Evolutionary conservation across 2,797 vertebrate genomes (phyloP).

Genomic region (Schizopygopsis pylzovi): DNA sequence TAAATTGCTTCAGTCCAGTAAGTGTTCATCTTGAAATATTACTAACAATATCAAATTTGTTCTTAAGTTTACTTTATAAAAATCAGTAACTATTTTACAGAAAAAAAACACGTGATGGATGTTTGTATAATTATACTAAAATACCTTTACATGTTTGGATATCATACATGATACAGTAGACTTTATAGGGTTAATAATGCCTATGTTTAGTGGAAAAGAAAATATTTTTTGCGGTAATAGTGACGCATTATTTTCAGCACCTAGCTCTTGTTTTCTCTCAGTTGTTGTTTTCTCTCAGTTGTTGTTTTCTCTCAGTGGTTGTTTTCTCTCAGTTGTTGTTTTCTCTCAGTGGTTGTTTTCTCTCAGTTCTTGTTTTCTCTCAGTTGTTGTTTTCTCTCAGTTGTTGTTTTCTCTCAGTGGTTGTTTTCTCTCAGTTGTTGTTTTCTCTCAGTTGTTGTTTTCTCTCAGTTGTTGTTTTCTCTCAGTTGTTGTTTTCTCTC

Average conservation of each 20-base stretch:
- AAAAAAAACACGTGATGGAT: background rate
- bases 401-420: constrained; percentile 37
- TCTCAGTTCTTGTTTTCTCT: too few species aligned
- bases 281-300: background rate
- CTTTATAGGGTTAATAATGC: background rate
- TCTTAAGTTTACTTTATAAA: background rate
- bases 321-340: too few species aligned
- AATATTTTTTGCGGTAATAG: background rate
- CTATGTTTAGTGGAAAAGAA: background rate
- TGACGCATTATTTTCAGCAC: background rate
- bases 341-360: too few species aligned
- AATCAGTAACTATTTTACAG: background rate
- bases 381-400: constrained; percentile 43
- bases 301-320: too few species aligned
- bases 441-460: constrained; percentile 42
- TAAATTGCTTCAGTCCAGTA: too few species aligned
- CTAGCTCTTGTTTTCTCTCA: constrained; percentile 38
- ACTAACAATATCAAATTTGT: background rate
- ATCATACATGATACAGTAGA: background rate
- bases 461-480: constrained; percentile 43
- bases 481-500: constrained; percentile 40
- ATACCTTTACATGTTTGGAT: background rate
- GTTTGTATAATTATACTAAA: background rate
- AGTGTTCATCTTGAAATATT: background rate
- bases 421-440: constrained; percentile 41